Evolutionary conservation across 2,113 vertebrate genomes (phyloP).

Genomic region (Hemiprocne comata): DNA sequence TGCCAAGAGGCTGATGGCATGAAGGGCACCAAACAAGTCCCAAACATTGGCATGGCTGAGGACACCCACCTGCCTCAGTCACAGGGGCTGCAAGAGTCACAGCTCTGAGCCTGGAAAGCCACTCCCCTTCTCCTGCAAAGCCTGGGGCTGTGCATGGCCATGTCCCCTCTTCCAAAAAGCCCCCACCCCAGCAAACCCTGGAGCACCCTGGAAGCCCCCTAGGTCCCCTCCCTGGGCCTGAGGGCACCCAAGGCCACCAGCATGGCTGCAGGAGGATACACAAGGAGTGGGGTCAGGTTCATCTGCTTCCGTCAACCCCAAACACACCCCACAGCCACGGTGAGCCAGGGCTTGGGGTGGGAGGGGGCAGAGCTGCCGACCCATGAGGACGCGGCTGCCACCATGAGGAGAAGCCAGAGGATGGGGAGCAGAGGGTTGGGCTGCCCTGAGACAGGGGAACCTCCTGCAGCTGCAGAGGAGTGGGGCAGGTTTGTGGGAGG

Average conservation of each 20-base stretch:
- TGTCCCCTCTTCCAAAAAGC: fast-evolving
- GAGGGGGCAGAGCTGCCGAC: background rate
- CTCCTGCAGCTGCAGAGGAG: background rate
- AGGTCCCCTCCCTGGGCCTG: no score
- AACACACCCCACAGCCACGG: fast-evolving
- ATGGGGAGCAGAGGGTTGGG: background rate
- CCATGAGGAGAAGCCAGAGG: background rate
- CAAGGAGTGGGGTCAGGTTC: background rate
- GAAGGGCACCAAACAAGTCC: background rate
- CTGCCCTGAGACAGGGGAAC: background rate
- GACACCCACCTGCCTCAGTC: background rate
- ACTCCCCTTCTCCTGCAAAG: background rate
- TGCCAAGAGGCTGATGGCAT: background rate
- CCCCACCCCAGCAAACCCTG: background rate
- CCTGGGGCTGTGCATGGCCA: background rate
- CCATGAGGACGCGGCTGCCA: background rate
- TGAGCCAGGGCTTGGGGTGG: fast-evolving
- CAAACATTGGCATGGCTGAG: background rate
- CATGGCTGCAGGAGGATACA: background rate
- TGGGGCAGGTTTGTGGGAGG: no score
- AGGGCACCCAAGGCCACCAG: fast-evolving
- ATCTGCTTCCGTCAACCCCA: fast-evolving
- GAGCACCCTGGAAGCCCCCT: background rate
- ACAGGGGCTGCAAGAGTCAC: background rate
- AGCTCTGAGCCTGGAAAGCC: fast-evolving